Evolutionary conservation across 2,888 invertebrate species (phyloP).

Genomic region (Lapara coniferarum): DNA sequence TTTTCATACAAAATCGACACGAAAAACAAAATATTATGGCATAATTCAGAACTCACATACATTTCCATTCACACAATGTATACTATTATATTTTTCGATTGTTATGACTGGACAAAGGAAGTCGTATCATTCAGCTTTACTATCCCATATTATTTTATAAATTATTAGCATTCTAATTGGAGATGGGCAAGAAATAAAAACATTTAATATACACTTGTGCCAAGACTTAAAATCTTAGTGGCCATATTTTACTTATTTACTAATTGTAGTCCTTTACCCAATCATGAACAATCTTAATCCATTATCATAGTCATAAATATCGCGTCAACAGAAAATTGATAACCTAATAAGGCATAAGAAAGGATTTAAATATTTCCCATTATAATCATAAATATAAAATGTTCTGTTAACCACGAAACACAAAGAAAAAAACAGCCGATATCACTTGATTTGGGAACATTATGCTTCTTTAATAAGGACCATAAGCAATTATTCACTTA

Average conservation of each 20-base stretch:
- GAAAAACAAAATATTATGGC: not conserved
- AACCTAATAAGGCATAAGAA: not conserved
- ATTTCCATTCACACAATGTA: not conserved
- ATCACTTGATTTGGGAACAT: slow-evolving; percentile 4
- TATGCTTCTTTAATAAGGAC: not conserved
- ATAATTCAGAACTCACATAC: not conserved
- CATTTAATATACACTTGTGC: not conserved
- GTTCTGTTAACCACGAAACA: too few species aligned
- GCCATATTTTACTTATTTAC: not conserved
- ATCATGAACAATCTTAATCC: not conserved
- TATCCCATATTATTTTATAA: not conserved
- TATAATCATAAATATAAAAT: not conserved
- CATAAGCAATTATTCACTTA: not conserved
- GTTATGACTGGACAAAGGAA: slow-evolving; percentile 7
- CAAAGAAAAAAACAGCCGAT: slow-evolving; percentile 9
- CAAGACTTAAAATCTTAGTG: not conserved
- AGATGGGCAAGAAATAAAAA: not conserved
- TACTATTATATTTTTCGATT: not conserved
- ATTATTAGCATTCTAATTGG: not conserved
- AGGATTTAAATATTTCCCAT: not conserved
- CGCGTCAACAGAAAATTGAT: not conserved
- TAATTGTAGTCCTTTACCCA: not conserved
- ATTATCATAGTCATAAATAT: not conserved
- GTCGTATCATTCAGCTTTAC: not conserved
- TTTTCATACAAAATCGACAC: too few species aligned